A percentile compares a stretch with the other conserved stretches of the same genome.
These are phyloP conservation scores for Diphyllodes magnificus DNA, from an alignment of 2,113 vertebrate species.

Conservation along the genomic window DNA sequence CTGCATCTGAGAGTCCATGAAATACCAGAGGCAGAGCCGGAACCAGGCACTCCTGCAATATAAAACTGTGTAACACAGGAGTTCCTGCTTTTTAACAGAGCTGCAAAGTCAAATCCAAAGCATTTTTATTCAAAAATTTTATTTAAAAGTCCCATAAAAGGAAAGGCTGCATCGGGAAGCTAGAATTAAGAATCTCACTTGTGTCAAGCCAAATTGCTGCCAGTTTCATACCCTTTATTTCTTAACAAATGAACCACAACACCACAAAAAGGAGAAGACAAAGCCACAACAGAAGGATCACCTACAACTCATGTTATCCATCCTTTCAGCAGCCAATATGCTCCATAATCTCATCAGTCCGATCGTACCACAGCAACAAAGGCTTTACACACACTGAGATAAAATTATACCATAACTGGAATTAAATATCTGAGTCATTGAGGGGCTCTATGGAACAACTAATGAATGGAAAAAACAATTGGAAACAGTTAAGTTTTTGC, in stretches of 20 bases:
- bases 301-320: not conserved
- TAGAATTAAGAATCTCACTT: not conserved
- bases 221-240: not conserved
- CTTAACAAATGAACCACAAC: not conserved
- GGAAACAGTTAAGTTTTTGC: not conserved
- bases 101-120: not conserved
- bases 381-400: not conserved
- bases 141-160: not conserved
- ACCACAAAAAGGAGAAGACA: not conserved
- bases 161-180: not conserved
- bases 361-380: not conserved
- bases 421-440: not conserved
- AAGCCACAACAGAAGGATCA: constrained; percentile 14
- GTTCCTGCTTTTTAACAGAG: not conserved
- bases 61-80: not conserved
- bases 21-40: not conserved
- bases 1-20: not conserved
- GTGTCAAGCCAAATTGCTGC: not conserved
- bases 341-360: not conserved
- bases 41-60: not conserved
- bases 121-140: not conserved
- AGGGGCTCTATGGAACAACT: not conserved
- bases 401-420: not conserved
- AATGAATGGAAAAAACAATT: not conserved
- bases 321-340: not conserved